A percentile compares a stretch with the other conserved stretches of the same genome.
Conservation (phyloP, 1,140 invertebrate species). For the Hyphantria cunea region DNA sequence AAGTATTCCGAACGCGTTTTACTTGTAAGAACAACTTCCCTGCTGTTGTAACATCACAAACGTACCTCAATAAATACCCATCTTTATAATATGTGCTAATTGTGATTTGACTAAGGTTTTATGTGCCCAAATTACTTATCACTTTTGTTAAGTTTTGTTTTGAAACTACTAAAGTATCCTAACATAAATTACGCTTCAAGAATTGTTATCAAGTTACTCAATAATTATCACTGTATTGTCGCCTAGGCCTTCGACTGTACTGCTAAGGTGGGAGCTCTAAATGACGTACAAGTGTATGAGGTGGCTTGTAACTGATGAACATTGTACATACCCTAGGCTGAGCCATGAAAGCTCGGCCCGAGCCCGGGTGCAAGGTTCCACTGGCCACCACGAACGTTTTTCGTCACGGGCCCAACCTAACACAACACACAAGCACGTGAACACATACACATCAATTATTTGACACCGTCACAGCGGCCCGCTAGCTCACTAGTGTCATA, state of each 20-base stretch:
- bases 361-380: conserved; percentile 80
- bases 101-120: conserved; percentile 35
- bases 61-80: conserved; percentile 42
- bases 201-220: too few species aligned
- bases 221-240: conserved; percentile 31
- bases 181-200: too few species aligned
- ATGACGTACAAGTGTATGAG: conserved; percentile 8
- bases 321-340: conserved; percentile 81
- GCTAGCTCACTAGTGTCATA: conserved; percentile 81
- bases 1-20: conserved; percentile 57
- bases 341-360: conserved; percentile 81
- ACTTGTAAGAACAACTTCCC: conserved; percentile 64
- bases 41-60: conserved; percentile 43
- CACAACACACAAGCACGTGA: conserved; percentile 75
- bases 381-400: conserved; percentile 80
- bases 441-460: conserved; percentile 73
- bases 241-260: conserved; percentile 28
- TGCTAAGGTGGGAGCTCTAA: conserved; percentile 2
- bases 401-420: conserved; percentile 70
- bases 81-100: conserved; percentile 38
- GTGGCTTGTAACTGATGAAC: conserved; percentile 3
- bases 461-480: conserved; percentile 77
- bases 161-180: too few species aligned
- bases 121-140: conserved; percentile 1
- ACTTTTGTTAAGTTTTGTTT: too few species aligned